Conservation (phyloP, 1,140 invertebrate genomes). For the Pseudobourletiella spinata region DNA sequence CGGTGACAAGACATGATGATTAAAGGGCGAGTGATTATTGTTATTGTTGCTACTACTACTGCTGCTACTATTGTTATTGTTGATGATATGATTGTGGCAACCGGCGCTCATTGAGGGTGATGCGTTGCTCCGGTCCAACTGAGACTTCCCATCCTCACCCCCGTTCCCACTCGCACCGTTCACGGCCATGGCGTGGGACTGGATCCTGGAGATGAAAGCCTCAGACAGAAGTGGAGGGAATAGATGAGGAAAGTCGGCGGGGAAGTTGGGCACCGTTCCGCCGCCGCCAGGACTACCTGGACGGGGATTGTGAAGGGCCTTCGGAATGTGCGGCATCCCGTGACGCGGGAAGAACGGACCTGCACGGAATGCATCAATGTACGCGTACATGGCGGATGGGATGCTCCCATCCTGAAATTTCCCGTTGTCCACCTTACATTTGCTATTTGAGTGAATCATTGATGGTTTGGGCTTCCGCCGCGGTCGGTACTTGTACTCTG, state of each 20-base stretch:
- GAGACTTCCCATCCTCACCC: not conserved
- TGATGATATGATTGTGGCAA: conserved; percentile 2
- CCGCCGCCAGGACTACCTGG: not conserved
- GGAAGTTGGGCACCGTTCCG: conserved; percentile 10
- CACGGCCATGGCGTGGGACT: conserved; percentile 5
- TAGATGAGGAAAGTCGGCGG: conserved; percentile 23
- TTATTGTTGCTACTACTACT: conserved; percentile 5
- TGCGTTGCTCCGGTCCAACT: conserved; percentile 1
- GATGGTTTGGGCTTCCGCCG: conserved; percentile 75
- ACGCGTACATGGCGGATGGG: conserved; percentile 22
- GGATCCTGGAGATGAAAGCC: not conserved
- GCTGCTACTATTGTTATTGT: conserved; percentile 2
- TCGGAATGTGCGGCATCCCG: conserved; percentile 8
- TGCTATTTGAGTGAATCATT: conserved; percentile 38
- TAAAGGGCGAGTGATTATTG: conserved; percentile 11
- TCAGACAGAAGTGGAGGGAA: conserved; percentile 27
- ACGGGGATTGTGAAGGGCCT: conserved; percentile 1
- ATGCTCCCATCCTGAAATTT: conserved; percentile 26
- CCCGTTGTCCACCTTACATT: conserved; percentile 25
- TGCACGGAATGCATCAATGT: conserved; percentile 25
- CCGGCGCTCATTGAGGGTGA: conserved; percentile 6
- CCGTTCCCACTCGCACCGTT: conserved; percentile 9
- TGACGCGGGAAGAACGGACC: conserved; percentile 21
- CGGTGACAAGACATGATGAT: conserved; percentile 15
- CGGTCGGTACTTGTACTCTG: conserved; percentile 90